Conservation (phyloP, 2,888 invertebrate species). For the Lamellibrachia columna region DNA sequence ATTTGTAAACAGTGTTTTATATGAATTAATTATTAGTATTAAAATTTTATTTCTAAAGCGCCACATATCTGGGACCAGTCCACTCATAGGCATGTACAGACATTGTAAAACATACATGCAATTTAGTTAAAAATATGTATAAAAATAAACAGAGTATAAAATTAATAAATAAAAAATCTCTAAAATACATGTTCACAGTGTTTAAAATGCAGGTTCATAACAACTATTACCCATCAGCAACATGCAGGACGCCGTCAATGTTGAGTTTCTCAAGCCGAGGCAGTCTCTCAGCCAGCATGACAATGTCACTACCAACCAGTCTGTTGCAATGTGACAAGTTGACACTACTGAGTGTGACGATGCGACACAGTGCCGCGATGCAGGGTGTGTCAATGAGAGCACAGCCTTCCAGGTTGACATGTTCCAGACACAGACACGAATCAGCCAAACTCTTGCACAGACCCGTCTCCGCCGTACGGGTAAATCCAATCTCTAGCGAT, state of each 20-base stretch:
- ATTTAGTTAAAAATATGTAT: no score
- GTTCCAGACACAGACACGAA: background rate
- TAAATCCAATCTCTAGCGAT: background rate
- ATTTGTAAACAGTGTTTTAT: no score
- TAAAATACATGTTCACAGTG: no score
- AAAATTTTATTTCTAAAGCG: no score
- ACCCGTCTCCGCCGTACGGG: background rate
- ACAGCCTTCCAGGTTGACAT: background rate
- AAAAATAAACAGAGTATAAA: no score
- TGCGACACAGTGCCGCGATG: background rate
- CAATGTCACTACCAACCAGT: background rate
- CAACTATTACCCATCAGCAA: background rate
- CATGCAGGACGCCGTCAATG: background rate
- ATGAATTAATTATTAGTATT: no score
- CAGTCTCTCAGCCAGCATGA: background rate
- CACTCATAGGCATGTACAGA: no score
- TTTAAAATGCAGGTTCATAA: background rate
- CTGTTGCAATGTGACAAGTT: constrained; percentile 9
- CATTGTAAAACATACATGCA: no score
- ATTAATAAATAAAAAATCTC: no score
- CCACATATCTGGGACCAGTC: no score
- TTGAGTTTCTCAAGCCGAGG: background rate
- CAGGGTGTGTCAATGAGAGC: background rate
- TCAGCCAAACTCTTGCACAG: background rate
- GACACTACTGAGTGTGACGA: background rate